These are phyloP conservation scores for Macquaria ambigua DNA, from an alignment of 2,113 vertebrate species.

Conservation along the genomic window DNA sequence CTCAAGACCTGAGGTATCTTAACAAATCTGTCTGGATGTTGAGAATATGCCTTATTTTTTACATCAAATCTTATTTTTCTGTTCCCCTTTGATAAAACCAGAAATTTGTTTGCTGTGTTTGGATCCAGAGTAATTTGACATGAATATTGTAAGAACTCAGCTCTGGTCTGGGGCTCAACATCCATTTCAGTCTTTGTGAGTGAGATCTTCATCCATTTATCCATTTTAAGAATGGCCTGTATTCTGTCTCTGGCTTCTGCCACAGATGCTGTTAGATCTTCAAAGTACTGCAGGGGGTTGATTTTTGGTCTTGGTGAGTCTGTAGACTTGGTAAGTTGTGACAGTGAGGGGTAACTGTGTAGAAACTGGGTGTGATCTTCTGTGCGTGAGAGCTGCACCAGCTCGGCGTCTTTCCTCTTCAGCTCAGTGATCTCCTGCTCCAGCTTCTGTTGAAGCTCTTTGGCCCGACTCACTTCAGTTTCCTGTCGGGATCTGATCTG, in stretches of 20 bases:
- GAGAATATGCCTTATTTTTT: fast-evolving
- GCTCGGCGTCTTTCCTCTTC: not conserved
- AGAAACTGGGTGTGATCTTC: slow-evolving; percentile 46
- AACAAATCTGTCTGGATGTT: slow-evolving; percentile 27
- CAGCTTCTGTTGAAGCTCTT: not conserved
- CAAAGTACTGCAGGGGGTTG: not conserved
- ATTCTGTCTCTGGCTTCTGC: slow-evolving; percentile 3
- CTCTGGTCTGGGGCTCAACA: not conserved
- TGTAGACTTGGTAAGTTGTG: not conserved
- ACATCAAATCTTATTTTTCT: not conserved
- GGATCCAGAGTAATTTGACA: not conserved
- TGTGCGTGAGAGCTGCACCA: slow-evolving; percentile 30
- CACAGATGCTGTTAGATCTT: not conserved
- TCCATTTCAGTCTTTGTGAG: too few species aligned
- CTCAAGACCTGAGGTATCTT: slow-evolving; percentile 11
- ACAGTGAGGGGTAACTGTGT: not conserved
- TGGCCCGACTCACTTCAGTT: not conserved
- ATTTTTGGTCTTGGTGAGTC: not conserved
- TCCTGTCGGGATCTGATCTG: not conserved
- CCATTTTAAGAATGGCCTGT: not conserved
- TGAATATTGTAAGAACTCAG: not conserved
- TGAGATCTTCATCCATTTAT: too few species aligned
- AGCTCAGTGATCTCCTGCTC: not conserved
- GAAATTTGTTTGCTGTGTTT: fast-evolving
- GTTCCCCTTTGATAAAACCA: slow-evolving; percentile 35